Conservation (phyloP, 2,888 invertebrate species). For the Tineola bisselliella region DNA sequence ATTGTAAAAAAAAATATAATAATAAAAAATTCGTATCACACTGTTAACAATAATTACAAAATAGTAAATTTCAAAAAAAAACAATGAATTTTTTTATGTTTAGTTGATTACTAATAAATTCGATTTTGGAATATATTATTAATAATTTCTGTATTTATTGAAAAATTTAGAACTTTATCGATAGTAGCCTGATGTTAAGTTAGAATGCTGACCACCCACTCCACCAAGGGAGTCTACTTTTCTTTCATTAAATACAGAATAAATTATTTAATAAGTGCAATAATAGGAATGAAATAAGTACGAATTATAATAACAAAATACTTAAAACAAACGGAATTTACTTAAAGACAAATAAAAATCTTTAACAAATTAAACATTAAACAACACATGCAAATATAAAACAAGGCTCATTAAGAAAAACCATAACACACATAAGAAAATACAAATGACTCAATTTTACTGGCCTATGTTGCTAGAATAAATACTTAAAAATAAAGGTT, state of each 20-base stretch:
- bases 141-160: too few relatives aligned
- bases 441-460: slow-evolving; percentile 50
- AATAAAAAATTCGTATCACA: slow-evolving; percentile 55
- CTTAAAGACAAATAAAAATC: not conserved
- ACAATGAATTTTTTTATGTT: too few relatives aligned
- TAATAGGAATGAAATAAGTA: slow-evolving; percentile 23
- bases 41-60: slow-evolving; percentile 21
- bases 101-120: too few relatives aligned
- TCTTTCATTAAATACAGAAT: too few relatives aligned
- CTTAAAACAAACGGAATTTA: slow-evolving; percentile 20
- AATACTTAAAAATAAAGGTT: slow-evolving; percentile 39
- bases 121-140: too few relatives aligned
- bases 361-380: not conserved
- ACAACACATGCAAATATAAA: slow-evolving; percentile 6
- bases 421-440: slow-evolving; percentile 24
- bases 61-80: slow-evolving; percentile 17
- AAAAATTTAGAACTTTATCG: too few relatives aligned
- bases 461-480: slow-evolving; percentile 39
- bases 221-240: too few relatives aligned
- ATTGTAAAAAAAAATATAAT: slow-evolving; percentile 25
- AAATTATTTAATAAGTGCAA: not conserved
- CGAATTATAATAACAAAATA: slow-evolving; percentile 36
- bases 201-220: too few relatives aligned
- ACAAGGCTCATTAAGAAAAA: slow-evolving; percentile 4
- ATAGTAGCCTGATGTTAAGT: too few relatives aligned